Evolutionary conservation across 2,797 vertebrate genomes (phyloP), one percentile per base, ranked within the genome.

Genomic region (Crocodylus rhombifer): DNA sequence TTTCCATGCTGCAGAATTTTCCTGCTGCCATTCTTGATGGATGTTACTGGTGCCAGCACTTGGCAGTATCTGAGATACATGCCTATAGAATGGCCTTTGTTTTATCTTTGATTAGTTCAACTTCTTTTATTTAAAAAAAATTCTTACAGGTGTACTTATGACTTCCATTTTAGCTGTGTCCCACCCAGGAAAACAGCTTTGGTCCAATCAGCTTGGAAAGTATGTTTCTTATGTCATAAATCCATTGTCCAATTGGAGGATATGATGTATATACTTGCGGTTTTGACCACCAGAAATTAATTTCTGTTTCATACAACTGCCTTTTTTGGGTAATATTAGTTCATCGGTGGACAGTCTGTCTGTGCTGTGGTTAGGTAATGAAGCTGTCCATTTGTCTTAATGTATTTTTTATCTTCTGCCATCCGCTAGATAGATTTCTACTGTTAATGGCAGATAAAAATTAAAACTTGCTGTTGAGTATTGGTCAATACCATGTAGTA

Each of bases 221-320:
- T 1, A 28, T 10, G 28, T 81, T 90, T 56, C 56, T 74, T 73
- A 67, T 93, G 4, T 92, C 60, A 26, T 2, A 11, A 51, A 58
- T 28, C 69, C 2, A 1, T 21, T 82, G 6, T 81, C n/a, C 65
- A 36, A 1, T 0, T 82, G 76, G 26, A 61, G 88, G 75, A 14
- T 81, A 5, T 55, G 91, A 33, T 64, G 28, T 0, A 0, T 0
- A 0, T 56, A 17, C 2, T 15, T 30, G 14, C 0, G 0, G 15
- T 79, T 94, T 87, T 92, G 78, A 78, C 76, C 9, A 63, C 58
- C 88, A 8, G 5, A 33, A 12, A 33, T 26, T 89, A 25, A 11
- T 30, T 58, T 63, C 36, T 63, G 33, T 36, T 36, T 58, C 21
- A 2, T 1, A 5, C 60, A 91, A 26, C 51, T 15, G 2, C 73